A percentile compares a stretch with the other conserved stretches of the same genome.
Conservation (phyloP, 2,113 vertebrate genomes). For the Nothoprocta perdicaria region DNA sequence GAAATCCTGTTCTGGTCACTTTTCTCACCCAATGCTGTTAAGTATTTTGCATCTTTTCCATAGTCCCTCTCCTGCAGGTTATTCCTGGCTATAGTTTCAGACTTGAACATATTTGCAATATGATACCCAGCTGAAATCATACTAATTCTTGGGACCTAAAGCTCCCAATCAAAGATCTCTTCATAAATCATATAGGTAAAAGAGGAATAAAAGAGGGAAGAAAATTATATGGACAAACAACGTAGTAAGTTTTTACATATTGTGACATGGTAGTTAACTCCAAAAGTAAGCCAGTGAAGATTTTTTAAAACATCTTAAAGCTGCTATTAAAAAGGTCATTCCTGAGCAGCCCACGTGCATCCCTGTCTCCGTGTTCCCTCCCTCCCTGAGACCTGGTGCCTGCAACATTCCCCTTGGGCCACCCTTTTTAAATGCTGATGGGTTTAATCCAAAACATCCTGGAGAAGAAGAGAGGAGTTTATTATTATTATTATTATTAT, state of each 20-base stretch:
- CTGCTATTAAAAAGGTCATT: neutral
- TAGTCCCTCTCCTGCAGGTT: neutral
- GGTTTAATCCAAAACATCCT: neutral
- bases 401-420: neutral
- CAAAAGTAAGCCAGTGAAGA: neutral
- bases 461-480: neutral
- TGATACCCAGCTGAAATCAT: neutral
- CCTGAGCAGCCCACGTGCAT: neutral
- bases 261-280: neutral
- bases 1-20: neutral
- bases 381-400: neutral
- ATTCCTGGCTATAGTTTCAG: neutral
- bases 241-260: neutral
- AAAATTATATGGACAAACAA: neutral
- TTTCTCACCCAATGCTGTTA: neutral
- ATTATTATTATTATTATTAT: neutral
- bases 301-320: neutral
- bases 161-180: neutral
- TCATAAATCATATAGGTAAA: neutral
- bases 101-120: neutral
- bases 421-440: neutral
- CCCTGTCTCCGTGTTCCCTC: rapidly evolving
- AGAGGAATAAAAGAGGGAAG: neutral
- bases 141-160: neutral
- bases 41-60: neutral